Evolutionary conservation across 2,888 invertebrate species (phyloP).

Genomic region (Epirrita christyi): DNA sequence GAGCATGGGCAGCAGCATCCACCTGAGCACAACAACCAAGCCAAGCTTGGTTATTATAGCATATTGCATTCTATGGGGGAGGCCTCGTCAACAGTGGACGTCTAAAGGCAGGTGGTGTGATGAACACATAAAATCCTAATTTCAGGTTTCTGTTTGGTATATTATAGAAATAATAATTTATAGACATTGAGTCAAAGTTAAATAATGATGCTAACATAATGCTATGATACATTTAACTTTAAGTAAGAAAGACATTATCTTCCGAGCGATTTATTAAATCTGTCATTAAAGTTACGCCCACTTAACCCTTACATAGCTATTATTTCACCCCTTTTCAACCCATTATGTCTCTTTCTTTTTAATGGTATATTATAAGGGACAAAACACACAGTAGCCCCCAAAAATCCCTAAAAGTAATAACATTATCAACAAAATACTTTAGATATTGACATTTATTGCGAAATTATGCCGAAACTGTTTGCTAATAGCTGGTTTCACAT

Average conservation of each 20-base stretch:
- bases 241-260: slow-evolving; percentile 54
- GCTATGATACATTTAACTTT: slow-evolving; percentile 31
- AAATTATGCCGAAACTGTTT: slow-evolving; percentile 62
- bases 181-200: slow-evolving; percentile 26
- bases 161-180: no score
- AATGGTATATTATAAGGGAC: slow-evolving; percentile 42
- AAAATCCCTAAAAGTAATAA: slow-evolving; percentile 51
- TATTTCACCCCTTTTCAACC: slow-evolving; percentile 43
- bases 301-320: slow-evolving; percentile 68
- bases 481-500: slow-evolving; percentile 23
- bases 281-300: slow-evolving; percentile 72
- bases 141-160: no score
- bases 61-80: no score
- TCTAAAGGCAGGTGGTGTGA: no score
- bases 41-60: no score
- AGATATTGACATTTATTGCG: slow-evolving; percentile 63
- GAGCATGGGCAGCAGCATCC: no score
- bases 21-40: no score
- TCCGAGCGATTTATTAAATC: slow-evolving; percentile 76
- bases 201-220: slow-evolving; percentile 21
- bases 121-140: no score
- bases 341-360: slow-evolving; percentile 41
- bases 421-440: slow-evolving; percentile 53
- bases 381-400: slow-evolving; percentile 30
- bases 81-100: no score